phyloP scores from a whole-genome alignment of 2,888 invertebrate genomes.

The Spialia ferax region DNA sequence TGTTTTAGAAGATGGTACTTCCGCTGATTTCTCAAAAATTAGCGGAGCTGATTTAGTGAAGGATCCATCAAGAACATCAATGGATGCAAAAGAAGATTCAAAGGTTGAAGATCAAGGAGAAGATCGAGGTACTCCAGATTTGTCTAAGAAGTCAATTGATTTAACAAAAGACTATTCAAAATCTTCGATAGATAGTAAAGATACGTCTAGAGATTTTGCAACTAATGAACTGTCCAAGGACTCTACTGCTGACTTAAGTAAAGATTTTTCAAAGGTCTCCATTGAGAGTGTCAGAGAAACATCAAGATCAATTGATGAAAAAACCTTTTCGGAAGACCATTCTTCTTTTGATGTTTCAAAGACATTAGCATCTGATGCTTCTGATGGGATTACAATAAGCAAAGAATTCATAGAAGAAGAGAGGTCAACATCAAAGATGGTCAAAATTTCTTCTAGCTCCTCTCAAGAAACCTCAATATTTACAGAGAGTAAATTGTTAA shows the following conservation, averaged over 20 bases:
- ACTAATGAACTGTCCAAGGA: slow-evolving; percentile 82
- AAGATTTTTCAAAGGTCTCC: slow-evolving; percentile 80
- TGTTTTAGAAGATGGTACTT: slow-evolving; percentile 77
- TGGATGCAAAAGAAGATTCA: slow-evolving; percentile 75
- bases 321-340: slow-evolving; percentile 81
- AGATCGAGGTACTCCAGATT: slow-evolving; percentile 76
- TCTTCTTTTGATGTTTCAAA: slow-evolving; percentile 82
- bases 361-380: slow-evolving; percentile 80
- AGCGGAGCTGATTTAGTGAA: slow-evolving; percentile 79
- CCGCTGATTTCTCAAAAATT: slow-evolving; percentile 79
- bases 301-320: slow-evolving; percentile 79
- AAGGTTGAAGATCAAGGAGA: slow-evolving; percentile 70
- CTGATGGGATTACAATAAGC: slow-evolving; percentile 73
- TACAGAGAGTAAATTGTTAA: slow-evolving; percentile 76
- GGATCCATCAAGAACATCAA: slow-evolving; percentile 77
- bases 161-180: slow-evolving; percentile 82
- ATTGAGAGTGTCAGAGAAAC: slow-evolving; percentile 80
- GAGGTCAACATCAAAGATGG: slow-evolving; percentile 66
- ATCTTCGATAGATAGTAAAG: slow-evolving; percentile 82
- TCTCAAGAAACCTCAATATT: slow-evolving; percentile 77
- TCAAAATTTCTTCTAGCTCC: slow-evolving; percentile 68
- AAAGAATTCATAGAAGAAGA: slow-evolving; percentile 77
- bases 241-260: slow-evolving; percentile 78
- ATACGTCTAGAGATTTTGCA: slow-evolving; percentile 81
- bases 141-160: slow-evolving; percentile 81